These are phyloP conservation scores for Papilio machaon DNA, from an alignment of 1,140 invertebrate species.

Conservation along the genomic window DNA sequence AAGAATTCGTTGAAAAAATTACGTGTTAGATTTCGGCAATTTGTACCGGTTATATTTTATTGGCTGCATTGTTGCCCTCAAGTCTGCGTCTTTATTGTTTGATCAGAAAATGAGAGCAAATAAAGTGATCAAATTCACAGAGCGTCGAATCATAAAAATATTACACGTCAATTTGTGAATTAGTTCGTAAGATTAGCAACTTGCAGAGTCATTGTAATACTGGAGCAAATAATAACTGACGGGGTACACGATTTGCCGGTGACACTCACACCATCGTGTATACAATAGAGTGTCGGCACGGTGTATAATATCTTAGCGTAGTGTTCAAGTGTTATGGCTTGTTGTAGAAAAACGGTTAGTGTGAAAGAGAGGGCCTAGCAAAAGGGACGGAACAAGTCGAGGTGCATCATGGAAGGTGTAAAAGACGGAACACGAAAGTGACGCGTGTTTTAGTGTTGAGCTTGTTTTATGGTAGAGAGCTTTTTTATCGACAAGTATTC, in stretches of 20 bases:
- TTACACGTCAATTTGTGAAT: not conserved
- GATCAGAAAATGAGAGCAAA: not conserved
- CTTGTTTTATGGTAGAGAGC: constrained; percentile 1
- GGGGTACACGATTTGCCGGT: not conserved
- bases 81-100: not conserved
- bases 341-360: constrained; percentile 39
- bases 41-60: not conserved
- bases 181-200: not conserved
- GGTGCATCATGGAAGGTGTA: constrained; percentile 73
- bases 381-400: constrained; percentile 52
- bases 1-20: not conserved
- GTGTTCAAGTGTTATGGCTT: constrained; percentile 34
- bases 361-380: constrained; percentile 45
- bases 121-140: not conserved
- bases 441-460: constrained; percentile 69
- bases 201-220: no score
- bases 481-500: constrained; percentile 44
- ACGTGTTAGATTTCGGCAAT: not conserved
- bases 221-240: not conserved
- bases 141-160: not conserved
- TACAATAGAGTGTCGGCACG: constrained; percentile 36
- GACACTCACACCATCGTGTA: not conserved
- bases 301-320: constrained; percentile 24
- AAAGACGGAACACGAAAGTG: constrained; percentile 79
- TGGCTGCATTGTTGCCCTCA: not conserved